Percentiles rank a stretch among this genome's conserved stretches.
These are phyloP conservation scores for Epicauta chinensis DNA, from an alignment of 1,140 invertebrate species.

Conservation along the genomic window DNA sequence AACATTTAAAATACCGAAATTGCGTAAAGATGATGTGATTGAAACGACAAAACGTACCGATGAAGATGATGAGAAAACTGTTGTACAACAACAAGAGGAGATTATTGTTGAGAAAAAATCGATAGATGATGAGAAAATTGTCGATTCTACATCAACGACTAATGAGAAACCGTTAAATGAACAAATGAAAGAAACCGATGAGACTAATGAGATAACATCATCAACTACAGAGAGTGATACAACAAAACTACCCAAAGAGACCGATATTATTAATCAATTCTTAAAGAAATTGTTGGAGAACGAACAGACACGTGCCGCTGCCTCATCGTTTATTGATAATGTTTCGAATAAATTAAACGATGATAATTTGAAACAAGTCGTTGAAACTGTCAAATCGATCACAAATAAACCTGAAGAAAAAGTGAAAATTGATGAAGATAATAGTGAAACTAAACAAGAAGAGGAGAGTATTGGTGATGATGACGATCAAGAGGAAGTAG, in stretches of 20 bases:
- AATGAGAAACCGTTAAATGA: neutral
- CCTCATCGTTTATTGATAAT: conserved; percentile 8
- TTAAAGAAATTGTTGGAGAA: conserved; percentile 8
- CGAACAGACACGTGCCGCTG: conserved; percentile 1
- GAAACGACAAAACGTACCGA: neutral
- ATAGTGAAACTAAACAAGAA: neutral
- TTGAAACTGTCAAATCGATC: neutral
- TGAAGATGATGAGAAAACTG: neutral
- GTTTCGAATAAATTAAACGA: conserved; percentile 6
- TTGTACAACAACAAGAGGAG: neutral
- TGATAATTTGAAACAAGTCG: conserved; percentile 16
- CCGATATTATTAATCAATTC: conserved; percentile 11
- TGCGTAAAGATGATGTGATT: conserved; percentile 38
- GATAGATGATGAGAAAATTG: neutral
- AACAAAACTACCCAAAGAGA: conserved; percentile 5
- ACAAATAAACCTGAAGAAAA: neutral
- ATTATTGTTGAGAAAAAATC: conserved; percentile 5
- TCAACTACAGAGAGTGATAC: conserved; percentile 3
- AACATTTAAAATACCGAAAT: conserved; percentile 60
- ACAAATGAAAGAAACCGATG: conserved; percentile 1
- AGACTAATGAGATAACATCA: neutral
- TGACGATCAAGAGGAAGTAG: conserved; percentile 12
- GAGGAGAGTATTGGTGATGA: conserved; percentile 22
- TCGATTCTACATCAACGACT: too few species aligned
- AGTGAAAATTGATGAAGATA: conserved; percentile 2